A percentile compares a stretch with the other conserved stretches of the same genome.
phyloP scores from a whole-genome alignment of 2,797 vertebrate species.

The Masticophis lateralis region DNA sequence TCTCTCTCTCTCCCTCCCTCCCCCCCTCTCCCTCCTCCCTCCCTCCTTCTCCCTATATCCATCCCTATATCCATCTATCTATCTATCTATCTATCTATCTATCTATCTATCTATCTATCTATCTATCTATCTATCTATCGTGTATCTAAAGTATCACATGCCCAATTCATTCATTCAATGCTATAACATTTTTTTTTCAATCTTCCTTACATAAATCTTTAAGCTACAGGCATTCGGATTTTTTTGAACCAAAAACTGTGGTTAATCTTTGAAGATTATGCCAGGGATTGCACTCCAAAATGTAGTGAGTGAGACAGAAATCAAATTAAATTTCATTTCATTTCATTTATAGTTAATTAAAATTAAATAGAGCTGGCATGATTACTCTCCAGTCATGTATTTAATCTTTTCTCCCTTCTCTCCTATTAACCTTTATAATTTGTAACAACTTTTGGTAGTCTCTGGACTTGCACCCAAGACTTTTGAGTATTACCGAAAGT shows the following conservation, averaged over 20 bases:
- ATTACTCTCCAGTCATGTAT: not conserved
- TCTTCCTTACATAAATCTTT: conserved; percentile 11
- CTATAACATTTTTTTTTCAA: conserved; percentile 38
- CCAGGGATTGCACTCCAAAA: not conserved
- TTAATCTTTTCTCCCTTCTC: not conserved
- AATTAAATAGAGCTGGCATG: not conserved
- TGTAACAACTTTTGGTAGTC: not conserved
- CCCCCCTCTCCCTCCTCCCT: too few relatives aligned
- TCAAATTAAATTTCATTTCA: not conserved
- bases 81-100: conserved; percentile 61
- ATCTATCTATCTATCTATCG: conserved; percentile 62
- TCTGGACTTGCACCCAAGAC: not conserved
- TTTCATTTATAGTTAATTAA: not conserved
- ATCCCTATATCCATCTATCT: conserved; percentile 61
- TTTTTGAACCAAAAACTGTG: not conserved
- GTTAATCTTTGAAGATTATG: not conserved
- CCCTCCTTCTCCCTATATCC: too few relatives aligned
- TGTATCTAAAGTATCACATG: conserved; percentile 72
- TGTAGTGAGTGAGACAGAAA: not conserved
- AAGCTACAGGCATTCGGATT: not conserved
- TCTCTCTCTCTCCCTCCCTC: not conserved
- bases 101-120: conserved; percentile 67
- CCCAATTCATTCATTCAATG: conserved; percentile 59
- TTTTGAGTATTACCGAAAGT: not conserved
- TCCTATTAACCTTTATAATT: not conserved